Percentiles rank a stretch among this genome's conserved stretches.
Evolutionary conservation across 2,888 invertebrate genomes (phyloP).

Genomic region (Fabriciana adippe): DNA sequence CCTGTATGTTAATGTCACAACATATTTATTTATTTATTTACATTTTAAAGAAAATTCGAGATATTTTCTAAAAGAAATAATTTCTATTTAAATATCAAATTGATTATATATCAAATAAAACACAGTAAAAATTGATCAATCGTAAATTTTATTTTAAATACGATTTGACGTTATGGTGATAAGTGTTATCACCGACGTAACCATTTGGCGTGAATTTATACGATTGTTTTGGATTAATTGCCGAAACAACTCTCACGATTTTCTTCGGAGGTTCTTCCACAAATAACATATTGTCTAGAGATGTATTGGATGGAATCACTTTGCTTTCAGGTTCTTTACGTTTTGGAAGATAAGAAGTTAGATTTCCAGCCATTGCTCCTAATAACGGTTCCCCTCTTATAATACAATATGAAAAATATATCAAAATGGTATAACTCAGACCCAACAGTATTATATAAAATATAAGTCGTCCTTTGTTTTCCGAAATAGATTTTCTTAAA

Average conservation of each 20-base stretch:
- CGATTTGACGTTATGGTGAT: constrained; percentile 42
- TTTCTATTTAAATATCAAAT: no score
- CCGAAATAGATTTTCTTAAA: constrained; percentile 52
- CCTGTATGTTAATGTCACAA: no score
- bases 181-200: constrained; percentile 36
- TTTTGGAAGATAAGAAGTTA: constrained; percentile 46
- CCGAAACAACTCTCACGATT: constrained; percentile 65
- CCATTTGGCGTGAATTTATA: constrained; percentile 58
- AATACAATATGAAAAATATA: constrained; percentile 65
- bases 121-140: not conserved
- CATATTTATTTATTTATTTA: no score
- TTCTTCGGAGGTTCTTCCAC: constrained; percentile 65
- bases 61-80: no score
- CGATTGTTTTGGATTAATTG: constrained; percentile 61
- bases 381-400: constrained; percentile 63
- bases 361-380: constrained; percentile 48
- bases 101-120: not conserved
- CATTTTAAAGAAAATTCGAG: no score
- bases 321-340: constrained; percentile 40
- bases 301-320: constrained; percentile 46
- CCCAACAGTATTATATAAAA: constrained; percentile 53
- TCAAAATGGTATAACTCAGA: constrained; percentile 51
- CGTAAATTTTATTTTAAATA: constrained; percentile 42
- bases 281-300: constrained; percentile 59
- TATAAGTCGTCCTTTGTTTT: constrained; percentile 57